Base-by-base conservation (phyloP, 2,888 invertebrate genomes). In the Andrena trimmerana region DNA sequence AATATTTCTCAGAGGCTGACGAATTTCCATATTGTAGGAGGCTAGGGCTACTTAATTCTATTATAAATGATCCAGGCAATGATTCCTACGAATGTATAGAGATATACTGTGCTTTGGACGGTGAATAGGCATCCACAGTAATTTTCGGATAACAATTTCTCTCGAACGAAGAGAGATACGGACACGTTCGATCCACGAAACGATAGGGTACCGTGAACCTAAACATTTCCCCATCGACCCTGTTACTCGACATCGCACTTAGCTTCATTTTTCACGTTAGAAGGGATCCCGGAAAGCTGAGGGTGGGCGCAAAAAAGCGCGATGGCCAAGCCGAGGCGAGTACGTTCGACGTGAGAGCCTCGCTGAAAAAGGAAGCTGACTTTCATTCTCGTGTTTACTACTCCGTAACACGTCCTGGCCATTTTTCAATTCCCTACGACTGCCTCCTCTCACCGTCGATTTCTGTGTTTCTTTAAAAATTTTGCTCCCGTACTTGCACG, bases 231-330 rank as follows among this genome's bases (percentile, higher is more conserved):
- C 83, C 83, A 62, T 66, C 74, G 69, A 48, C 33, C 62, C 68
- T 69, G 68, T 78, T 84, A 85, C 85, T 78, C 84, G 81, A 78
- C 36, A 78, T 76, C 74, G 81, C 81, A 84, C 83, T 84, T 81
- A 85, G 78, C 68, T 60, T 78, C 85, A 85, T 85, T 85, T 85
- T 84, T 85, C 85, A 85, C 78, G 81, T 75, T 71, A 67, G 76
- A 65, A 78, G 50, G 75, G 74, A 78, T 69, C 54, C 79, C 54
- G 62, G 62, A 57, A 67, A 68, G 74, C 68, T 52, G 36, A 48
- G 68, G 31, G 70, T 68, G 74, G 27, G 29, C 48, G 71, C 33
- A 81, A 75, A 84, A 85, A 78, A 29, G 69, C n/a, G 65, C 65
- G 68, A 78, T 63, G 81, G 75, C 65, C 78, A 59, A 42, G 77